phyloP scores from a whole-genome alignment of 2,113 vertebrate genomes.

The Leptobrachium ailaonicum region DNA sequence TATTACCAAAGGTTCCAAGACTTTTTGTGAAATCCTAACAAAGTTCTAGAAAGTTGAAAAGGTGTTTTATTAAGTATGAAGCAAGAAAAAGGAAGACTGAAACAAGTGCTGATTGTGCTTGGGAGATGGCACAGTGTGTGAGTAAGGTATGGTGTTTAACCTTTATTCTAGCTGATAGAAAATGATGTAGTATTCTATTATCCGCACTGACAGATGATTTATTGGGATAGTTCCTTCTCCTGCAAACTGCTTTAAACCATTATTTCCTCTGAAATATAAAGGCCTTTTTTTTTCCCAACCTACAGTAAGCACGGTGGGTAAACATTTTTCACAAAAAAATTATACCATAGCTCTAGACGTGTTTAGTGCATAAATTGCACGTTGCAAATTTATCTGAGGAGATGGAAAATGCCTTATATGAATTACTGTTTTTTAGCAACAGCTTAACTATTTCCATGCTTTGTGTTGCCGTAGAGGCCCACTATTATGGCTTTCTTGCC shows the following conservation, averaged over 20 bases:
- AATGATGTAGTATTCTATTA: slow-evolving; percentile 66
- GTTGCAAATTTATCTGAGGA: slow-evolving; percentile 40
- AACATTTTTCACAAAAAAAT: slow-evolving; percentile 49
- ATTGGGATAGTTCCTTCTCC: slow-evolving; percentile 60
- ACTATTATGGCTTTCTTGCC: not conserved
- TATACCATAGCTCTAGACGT: slow-evolving; percentile 30
- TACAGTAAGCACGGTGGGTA: slow-evolving; percentile 39
- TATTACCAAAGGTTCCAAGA: slow-evolving; percentile 25
- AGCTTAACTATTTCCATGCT: slow-evolving; percentile 4
- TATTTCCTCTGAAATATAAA: slow-evolving; percentile 51
- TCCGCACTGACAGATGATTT: slow-evolving; percentile 63
- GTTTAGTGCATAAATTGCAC: slow-evolving; percentile 39
- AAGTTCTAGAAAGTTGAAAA: slow-evolving; percentile 53
- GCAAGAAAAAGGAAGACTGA: slow-evolving; percentile 34
- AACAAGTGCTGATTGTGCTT: slow-evolving; percentile 51
- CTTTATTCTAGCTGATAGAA: slow-evolving; percentile 58
- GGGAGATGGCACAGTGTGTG: slow-evolving; percentile 43
- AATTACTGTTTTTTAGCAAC: slow-evolving; percentile 10
- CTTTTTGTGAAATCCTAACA: slow-evolving; percentile 56
- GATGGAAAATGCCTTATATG: slow-evolving; percentile 30
- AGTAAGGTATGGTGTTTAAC: slow-evolving; percentile 54
- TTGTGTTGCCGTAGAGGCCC: not conserved
- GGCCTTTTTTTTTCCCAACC: slow-evolving; percentile 36
- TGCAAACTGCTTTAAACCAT: slow-evolving; percentile 55
- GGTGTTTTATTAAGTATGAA: slow-evolving; percentile 48